Evolutionary conservation across 2,113 vertebrate genomes (phyloP).

Genomic region (Pachycephala philippinensis): DNA sequence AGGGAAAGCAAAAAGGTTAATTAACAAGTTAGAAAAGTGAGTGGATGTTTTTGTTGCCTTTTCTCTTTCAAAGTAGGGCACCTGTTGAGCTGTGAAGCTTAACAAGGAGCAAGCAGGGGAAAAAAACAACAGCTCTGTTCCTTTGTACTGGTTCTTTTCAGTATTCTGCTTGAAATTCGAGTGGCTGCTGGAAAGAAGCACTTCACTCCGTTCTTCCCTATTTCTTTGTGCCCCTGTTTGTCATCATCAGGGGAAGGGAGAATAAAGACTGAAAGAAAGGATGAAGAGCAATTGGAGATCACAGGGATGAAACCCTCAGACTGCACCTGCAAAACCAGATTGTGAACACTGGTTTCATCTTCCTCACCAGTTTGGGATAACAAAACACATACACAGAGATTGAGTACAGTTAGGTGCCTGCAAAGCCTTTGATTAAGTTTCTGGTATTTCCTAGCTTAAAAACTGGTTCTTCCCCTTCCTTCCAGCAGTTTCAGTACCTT

Average conservation of each 20-base stretch:
- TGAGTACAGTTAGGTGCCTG: background rate
- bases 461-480: background rate
- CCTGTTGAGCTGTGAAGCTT: slow-evolving; percentile 45
- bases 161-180: slow-evolving; percentile 56
- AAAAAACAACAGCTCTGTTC: background rate
- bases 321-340: slow-evolving; percentile 42
- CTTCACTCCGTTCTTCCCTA: slow-evolving; percentile 32
- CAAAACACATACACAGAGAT: background rate
- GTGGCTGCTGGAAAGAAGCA: slow-evolving; percentile 49
- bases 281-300: slow-evolving; percentile 49
- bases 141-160: background rate
- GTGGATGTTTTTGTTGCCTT: background rate
- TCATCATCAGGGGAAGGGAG: slow-evolving; percentile 32
- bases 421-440: background rate
- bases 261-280: slow-evolving; percentile 23
- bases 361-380: slow-evolving; percentile 27
- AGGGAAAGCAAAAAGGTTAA: background rate
- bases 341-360: slow-evolving; percentile 67
- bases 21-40: background rate
- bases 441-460: background rate
- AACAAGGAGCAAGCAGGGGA: background rate
- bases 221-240: slow-evolving; percentile 58
- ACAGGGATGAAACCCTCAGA: slow-evolving; percentile 11
- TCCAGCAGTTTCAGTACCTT: slow-evolving; percentile 2
- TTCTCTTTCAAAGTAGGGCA: slow-evolving; percentile 2